phyloP scores from a whole-genome alignment of 2,888 invertebrate genomes.

The Drosophila phalerata region DNA sequence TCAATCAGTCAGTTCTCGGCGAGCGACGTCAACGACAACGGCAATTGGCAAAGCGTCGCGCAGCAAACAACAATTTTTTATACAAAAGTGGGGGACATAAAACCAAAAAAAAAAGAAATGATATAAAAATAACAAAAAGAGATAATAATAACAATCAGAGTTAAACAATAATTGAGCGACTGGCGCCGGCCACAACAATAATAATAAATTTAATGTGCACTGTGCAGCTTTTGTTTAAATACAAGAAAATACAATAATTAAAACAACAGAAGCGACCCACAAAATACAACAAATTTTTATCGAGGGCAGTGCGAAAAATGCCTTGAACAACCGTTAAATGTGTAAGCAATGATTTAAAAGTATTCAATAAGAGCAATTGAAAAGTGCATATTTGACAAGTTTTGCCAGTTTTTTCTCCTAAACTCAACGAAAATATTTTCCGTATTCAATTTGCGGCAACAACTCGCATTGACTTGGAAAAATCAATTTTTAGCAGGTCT shows the following conservation, averaged over 20 bases:
- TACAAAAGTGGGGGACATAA: slow-evolving; percentile 35
- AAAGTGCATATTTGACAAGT: slow-evolving; percentile 25
- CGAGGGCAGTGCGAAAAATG: slow-evolving; percentile 28
- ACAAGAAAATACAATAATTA: slow-evolving; percentile 9
- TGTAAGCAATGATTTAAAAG: slow-evolving; percentile 43
- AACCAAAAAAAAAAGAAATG: slow-evolving; percentile 20
- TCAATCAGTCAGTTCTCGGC: slow-evolving; percentile 64
- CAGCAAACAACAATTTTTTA: slow-evolving; percentile 55
- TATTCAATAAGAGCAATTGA: slow-evolving; percentile 4
- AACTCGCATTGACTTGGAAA: slow-evolving; percentile 67
- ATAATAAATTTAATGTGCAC: slow-evolving; percentile 48
- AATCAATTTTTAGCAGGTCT: slow-evolving; percentile 76
- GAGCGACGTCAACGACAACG: slow-evolving; percentile 57
- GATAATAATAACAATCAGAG: slow-evolving; percentile 30
- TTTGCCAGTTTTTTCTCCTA: slow-evolving; percentile 33
- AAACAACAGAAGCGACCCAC: slow-evolving; percentile 1
- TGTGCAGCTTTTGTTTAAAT: slow-evolving; percentile 39
- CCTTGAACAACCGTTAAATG: slow-evolving; percentile 23
- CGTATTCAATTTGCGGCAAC: slow-evolving; percentile 38
- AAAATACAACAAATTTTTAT: slow-evolving; percentile 9
- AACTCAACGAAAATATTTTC: slow-evolving; percentile 36
- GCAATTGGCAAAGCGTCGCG: slow-evolving; percentile 50
- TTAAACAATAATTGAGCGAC: slow-evolving; percentile 29
- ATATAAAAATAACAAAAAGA: slow-evolving; percentile 18
- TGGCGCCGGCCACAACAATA: slow-evolving; percentile 61